Evolutionary conservation across 2,797 vertebrate species (phyloP).

Genomic region (Australoheros facetus): DNA sequence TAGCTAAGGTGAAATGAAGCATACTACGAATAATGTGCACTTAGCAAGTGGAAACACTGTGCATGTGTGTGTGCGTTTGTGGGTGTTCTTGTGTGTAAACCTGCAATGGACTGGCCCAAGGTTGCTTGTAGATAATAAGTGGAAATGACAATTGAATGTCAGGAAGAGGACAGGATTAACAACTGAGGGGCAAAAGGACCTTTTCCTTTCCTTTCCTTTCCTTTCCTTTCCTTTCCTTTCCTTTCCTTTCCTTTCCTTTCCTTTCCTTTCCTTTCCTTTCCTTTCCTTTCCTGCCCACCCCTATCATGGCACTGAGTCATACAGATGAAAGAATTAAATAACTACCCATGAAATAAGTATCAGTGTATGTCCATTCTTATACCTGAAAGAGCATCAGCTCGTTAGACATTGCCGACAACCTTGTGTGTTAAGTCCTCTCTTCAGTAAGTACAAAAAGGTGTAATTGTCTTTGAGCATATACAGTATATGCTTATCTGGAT

Average conservation of each 20-base stretch:
- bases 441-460: background rate
- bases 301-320: conserved; percentile 23
- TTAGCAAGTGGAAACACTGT: conserved; percentile 38
- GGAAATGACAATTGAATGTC: conserved; percentile 33
- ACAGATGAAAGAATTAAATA: conserved; percentile 43
- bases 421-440: background rate
- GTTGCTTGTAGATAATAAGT: conserved; percentile 36
- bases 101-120: conserved; percentile 27
- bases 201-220: background rate
- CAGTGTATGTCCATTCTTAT: conserved; percentile 37
- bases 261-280: too few species aligned
- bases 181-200: background rate
- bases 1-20: conserved; percentile 68
- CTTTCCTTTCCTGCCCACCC: background rate
- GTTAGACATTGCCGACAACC: background rate
- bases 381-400: conserved; percentile 34
- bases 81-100: background rate
- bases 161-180: background rate
- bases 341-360: conserved; percentile 47
- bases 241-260: background rate
- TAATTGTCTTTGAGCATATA: background rate
- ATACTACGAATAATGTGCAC: conserved; percentile 61
- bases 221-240: background rate
- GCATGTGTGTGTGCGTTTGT: conserved; percentile 15
- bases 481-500: background rate